A percentile compares a stretch with the other conserved stretches of the same genome.
Conservation (phyloP, 2,888 invertebrate species). For the Agrochola macilenta region DNA sequence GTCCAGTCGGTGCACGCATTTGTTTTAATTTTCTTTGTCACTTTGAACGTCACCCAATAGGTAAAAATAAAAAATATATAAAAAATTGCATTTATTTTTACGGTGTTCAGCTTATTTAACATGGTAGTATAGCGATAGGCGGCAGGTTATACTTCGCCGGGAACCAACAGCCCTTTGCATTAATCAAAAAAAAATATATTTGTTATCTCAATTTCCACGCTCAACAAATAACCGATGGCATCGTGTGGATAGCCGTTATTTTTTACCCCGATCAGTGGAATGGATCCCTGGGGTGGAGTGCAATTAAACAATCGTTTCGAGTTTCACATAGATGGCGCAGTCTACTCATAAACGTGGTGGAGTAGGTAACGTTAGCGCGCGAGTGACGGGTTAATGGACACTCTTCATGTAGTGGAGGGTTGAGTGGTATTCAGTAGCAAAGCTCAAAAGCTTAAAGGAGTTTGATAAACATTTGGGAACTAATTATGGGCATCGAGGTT, state of each 20-base stretch:
- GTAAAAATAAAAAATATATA: no score
- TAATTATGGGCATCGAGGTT: neutral
- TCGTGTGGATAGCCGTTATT: constrained; percentile 48
- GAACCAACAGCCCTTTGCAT: constrained; percentile 25
- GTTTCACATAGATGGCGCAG: constrained; percentile 59
- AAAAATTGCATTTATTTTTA: no score
- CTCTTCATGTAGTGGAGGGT: constrained; percentile 41
- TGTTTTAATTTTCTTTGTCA: neutral
- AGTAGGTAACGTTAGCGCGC: constrained; percentile 45
- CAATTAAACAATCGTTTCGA: constrained; percentile 64
- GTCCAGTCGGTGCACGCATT: neutral
- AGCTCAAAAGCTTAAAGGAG: constrained; percentile 45
- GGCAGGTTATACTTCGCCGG: neutral
- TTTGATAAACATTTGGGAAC: constrained; percentile 51
- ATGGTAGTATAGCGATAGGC: no score
- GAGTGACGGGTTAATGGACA: constrained; percentile 52
- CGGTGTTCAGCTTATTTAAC: no score
- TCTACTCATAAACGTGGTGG: constrained; percentile 34
- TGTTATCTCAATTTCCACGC: constrained; percentile 40
- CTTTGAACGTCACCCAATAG: no score
- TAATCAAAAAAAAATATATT: constrained; percentile 47
- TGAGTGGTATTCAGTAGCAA: constrained; percentile 53
- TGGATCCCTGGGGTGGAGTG: constrained; percentile 57
- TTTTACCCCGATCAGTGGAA: constrained; percentile 55
- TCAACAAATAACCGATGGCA: constrained; percentile 46